A percentile compares a stretch with the other conserved stretches of the same genome.
Conservation (phyloP, 2,888 invertebrate genomes). For the Euphydryas editha region DNA sequence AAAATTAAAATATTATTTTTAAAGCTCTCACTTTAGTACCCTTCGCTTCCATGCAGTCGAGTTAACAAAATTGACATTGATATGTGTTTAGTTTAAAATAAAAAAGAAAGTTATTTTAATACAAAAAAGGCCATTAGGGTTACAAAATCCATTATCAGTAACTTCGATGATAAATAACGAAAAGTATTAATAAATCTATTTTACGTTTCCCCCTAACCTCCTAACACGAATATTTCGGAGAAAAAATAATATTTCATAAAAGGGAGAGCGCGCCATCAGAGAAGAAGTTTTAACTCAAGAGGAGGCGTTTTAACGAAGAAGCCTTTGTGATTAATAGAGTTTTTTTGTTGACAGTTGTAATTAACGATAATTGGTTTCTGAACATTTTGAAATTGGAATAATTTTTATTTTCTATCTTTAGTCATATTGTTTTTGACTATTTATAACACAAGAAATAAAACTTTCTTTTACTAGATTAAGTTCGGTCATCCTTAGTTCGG, state of each 20-base stretch:
- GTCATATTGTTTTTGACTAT: background rate
- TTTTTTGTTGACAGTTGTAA: background rate
- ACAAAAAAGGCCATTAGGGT: constrained; percentile 28
- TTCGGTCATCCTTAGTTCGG: constrained; percentile 53
- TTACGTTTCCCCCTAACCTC: constrained; percentile 18
- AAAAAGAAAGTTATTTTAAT: constrained; percentile 7
- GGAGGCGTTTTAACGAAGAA: constrained; percentile 7
- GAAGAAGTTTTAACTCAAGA: constrained; percentile 9
- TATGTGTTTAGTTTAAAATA: background rate
- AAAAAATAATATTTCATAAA: constrained; percentile 13
- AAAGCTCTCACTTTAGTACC: too few species aligned
- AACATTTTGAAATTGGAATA: background rate
- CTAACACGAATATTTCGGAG: constrained; percentile 16
- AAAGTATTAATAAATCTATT: constrained; percentile 38
- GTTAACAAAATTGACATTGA: too few species aligned
- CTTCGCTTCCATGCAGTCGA: too few species aligned
- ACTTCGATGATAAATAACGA: constrained; percentile 32
- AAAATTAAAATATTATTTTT: too few species aligned
- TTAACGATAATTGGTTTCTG: background rate
- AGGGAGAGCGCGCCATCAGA: constrained; percentile 10
- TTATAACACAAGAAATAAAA: constrained; percentile 40
- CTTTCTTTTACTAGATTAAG: constrained; percentile 60
- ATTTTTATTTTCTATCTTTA: background rate
- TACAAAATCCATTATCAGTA: constrained; percentile 22
- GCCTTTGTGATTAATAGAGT: constrained; percentile 13